phyloP scores from a whole-genome alignment of 2,888 invertebrate species.

The Hypolimnas misippus region DNA sequence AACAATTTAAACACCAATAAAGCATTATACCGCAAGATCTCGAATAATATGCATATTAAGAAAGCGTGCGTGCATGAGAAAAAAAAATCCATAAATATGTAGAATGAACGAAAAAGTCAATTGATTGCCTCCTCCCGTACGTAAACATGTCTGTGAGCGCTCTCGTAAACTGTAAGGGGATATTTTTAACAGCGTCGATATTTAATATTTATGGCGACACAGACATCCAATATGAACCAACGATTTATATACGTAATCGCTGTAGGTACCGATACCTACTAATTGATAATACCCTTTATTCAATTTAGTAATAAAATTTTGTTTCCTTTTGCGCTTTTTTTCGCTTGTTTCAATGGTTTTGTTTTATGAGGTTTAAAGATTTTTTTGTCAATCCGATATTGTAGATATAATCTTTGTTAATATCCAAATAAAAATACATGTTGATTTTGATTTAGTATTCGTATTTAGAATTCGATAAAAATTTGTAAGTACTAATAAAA shows the following conservation, averaged over 20 bases:
- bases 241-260: slow-evolving; percentile 76
- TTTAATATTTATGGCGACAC: slow-evolving; percentile 83
- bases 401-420: background rate
- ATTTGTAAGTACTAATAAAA: background rate
- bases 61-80: slow-evolving; percentile 62
- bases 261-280: slow-evolving; percentile 56
- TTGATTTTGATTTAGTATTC: background rate
- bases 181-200: slow-evolving; percentile 82
- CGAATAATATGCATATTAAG: slow-evolving; percentile 57
- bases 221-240: slow-evolving; percentile 79
- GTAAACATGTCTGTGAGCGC: slow-evolving; percentile 78
- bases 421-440: background rate
- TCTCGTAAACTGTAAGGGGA: slow-evolving; percentile 83
- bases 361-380: slow-evolving; percentile 9
- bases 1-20: slow-evolving; percentile 47
- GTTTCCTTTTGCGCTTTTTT: slow-evolving; percentile 20
- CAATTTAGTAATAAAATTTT: slow-evolving; percentile 35
- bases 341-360: slow-evolving; percentile 19
- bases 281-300: slow-evolving; percentile 51
- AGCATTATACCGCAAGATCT: slow-evolving; percentile 48
- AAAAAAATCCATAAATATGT: slow-evolving; percentile 55
- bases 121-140: slow-evolving; percentile 74
- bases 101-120: slow-evolving; percentile 71
- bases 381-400: slow-evolving; percentile 13
- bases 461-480: background rate